These are phyloP conservation scores for Amphipoea oculea DNA, from an alignment of 2,888 invertebrate species.

Conservation along the genomic window DNA sequence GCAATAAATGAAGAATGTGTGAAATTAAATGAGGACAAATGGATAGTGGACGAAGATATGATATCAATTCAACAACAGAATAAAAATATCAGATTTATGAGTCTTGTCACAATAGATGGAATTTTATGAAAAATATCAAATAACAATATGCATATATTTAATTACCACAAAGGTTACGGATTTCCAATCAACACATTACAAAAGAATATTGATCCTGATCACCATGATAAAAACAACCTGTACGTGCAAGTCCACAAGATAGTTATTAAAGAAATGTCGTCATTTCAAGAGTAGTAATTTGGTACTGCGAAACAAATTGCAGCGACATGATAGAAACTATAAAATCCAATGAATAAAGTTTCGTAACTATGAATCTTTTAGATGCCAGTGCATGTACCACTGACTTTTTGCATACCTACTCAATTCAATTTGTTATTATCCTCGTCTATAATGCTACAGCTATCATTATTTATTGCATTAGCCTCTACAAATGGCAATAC, in stretches of 20 bases:
- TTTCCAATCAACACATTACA: slow-evolving; percentile 2
- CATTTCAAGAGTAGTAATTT: slow-evolving; percentile 29
- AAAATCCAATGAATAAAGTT: slow-evolving; percentile 25
- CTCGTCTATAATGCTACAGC: too few relatives aligned
- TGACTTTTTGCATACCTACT: slow-evolving; percentile 12
- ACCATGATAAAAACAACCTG: slow-evolving; percentile 10
- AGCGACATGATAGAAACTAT: slow-evolving; percentile 18
- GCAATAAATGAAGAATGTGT: neutral
- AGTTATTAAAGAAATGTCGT: slow-evolving; percentile 44
- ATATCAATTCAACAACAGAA: neutral
- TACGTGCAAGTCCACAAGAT: slow-evolving; percentile 7
- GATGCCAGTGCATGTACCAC: slow-evolving; percentile 6
- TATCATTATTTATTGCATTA: too few relatives aligned
- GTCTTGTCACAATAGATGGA: neutral
- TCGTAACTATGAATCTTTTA: neutral
- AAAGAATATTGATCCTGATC: slow-evolving; percentile 30
- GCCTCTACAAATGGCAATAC: neutral
- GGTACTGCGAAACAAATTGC: slow-evolving; percentile 40
- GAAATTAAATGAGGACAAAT: neutral
- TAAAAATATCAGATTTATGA: neutral
- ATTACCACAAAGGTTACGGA: neutral
- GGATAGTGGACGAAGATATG: neutral
- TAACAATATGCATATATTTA: neutral
- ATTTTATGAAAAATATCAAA: neutral
- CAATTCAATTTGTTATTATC: neutral